Conservation (phyloP, 2,888 invertebrate species). For the Macrophya annulata region DNA sequence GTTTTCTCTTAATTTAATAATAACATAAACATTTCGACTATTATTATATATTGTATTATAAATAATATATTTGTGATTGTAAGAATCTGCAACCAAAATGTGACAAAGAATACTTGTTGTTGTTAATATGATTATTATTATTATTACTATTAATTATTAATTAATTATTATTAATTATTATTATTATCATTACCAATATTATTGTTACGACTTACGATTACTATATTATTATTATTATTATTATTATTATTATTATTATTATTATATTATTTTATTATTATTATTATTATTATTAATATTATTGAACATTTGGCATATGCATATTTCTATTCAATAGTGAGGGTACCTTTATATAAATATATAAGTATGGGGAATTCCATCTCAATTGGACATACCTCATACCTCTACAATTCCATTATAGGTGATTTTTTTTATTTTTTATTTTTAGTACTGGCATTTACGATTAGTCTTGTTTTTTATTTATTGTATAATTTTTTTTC, state of each 20-base stretch:
- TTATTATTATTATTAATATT: slow-evolving; percentile 76
- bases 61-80: slow-evolving; percentile 79
- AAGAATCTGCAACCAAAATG: slow-evolving; percentile 80
- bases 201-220: slow-evolving; percentile 77
- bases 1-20: slow-evolving; percentile 76
- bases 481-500: slow-evolving; percentile 64
- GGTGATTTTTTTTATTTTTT: slow-evolving; percentile 61
- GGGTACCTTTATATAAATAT: slow-evolving; percentile 73
- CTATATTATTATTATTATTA: slow-evolving; percentile 70
- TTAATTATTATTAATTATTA: slow-evolving; percentile 66
- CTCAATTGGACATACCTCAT: slow-evolving; percentile 61
- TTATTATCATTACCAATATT: slow-evolving; percentile 71
- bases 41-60: slow-evolving; percentile 70
- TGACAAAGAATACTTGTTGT: slow-evolving; percentile 79
- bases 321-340: slow-evolving; percentile 77
- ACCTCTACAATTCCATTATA: slow-evolving; percentile 53
- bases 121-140: slow-evolving; percentile 78
- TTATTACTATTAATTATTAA: slow-evolving; percentile 67
- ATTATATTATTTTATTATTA: slow-evolving; percentile 60
- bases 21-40: slow-evolving; percentile 75
- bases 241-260: slow-evolving; percentile 58
- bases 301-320: slow-evolving; percentile 76
- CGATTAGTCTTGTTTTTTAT: slow-evolving; percentile 68
- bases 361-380: slow-evolving; percentile 60
- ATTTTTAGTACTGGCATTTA: slow-evolving; percentile 65